Evolutionary conservation across 2,113 vertebrate species (phyloP), one percentile per base, ranked within the genome.

Genomic region (Serilophus lunatus): DNA sequence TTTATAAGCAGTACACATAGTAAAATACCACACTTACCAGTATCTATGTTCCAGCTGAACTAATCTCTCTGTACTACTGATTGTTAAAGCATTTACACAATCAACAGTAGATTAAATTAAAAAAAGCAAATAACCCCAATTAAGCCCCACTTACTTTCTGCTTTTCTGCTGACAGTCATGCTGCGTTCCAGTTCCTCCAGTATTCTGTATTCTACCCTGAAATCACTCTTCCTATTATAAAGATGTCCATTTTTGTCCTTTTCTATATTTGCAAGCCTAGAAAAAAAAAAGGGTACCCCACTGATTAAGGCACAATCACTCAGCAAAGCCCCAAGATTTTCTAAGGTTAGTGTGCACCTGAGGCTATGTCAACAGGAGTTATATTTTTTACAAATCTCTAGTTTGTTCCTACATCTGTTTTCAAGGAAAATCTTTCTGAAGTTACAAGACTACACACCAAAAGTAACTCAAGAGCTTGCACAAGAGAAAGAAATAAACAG

Each of bases 201-300:
- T 28, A 95, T 92, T 90, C 93, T 97, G 56, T 96, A 98, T 61
- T 98, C 97, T 83, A 97, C 96, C 63, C 96, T 97, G 95, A 98
- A 98, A 75, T 96, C 97, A 87, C 94, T 98, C 95, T 95, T 99
- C 91, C 95, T 99, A 71, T 96, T 98, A 95, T 98, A 98, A 86
- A 97, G 95, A 80, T 91, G 95, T 82, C 95, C 81, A n/a, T 69
- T 96, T 94, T 96, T 98, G 81, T 98, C 98, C 96, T 98, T 99
- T 97, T 99, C 98, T 85, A 98, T 92, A 95, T 98, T 98, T 76
- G 97, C 97, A 97, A 99, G 96, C 96, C 99, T 99, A 94, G 42
- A 18, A 64, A 85, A 95, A 18, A 64, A 85, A 92, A 97, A 96
- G 45, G 64, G n/a, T 85, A 56, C 45, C 35, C 85, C 24, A 76